Evolutionary conservation across 2,113 vertebrate species (phyloP).

Genomic region (Calypte anna): DNA sequence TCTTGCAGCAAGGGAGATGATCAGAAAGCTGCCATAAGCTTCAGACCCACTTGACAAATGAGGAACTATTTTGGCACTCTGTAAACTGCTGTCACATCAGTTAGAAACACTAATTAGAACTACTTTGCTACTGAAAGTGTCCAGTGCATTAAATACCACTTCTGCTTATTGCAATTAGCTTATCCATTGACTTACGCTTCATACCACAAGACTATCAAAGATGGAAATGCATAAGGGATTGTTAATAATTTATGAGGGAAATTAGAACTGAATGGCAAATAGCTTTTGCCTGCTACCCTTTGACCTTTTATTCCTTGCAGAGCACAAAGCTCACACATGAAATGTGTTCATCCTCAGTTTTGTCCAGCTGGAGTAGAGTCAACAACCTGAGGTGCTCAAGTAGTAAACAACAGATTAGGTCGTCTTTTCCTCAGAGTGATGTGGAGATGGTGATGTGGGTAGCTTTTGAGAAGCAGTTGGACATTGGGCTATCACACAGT

Average conservation of each 20-base stretch:
- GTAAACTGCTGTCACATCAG: conserved; percentile 87
- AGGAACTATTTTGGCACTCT: conserved; percentile 82
- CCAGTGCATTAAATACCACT: conserved; percentile 89
- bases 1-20: conserved; percentile 83
- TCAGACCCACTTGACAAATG: conserved; percentile 82
- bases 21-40: conserved; percentile 85
- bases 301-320: conserved; percentile 44
- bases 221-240: conserved; percentile 80
- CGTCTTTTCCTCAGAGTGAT: background rate
- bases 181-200: conserved; percentile 87
- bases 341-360: conserved; percentile 11
- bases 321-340: conserved; percentile 15
- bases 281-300: conserved; percentile 72
- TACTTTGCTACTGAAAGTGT: conserved; percentile 87
- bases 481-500: background rate
- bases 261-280: conserved; percentile 77
- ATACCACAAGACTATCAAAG: conserved; percentile 78
- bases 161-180: conserved; percentile 94
- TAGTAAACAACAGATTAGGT: conserved; percentile 4
- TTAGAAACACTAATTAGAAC: conserved; percentile 91
- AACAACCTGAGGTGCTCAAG: background rate
- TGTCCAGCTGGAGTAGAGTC: conserved; percentile 20
- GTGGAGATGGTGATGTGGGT: background rate
- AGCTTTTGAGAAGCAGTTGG: conserved; percentile 10
- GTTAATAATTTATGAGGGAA: conserved; percentile 86